Base-by-base conservation (phyloP, 2,888 invertebrate species). In the Clanis bilineata region DNA sequence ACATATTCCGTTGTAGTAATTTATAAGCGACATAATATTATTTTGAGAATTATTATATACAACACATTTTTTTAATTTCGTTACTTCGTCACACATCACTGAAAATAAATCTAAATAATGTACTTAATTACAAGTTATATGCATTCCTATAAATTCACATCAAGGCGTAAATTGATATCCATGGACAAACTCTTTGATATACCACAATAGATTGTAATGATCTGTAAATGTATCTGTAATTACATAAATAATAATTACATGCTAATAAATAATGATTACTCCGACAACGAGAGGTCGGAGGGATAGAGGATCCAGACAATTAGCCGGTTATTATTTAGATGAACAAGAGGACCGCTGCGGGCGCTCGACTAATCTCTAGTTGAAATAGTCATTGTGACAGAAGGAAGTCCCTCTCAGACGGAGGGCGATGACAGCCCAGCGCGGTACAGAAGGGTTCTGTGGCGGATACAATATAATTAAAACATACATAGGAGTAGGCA, bases 281-380 rank as follows among this genome's bases (percentile, higher is more conserved):
- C 51, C 51, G 51, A 32, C 25, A 23, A 32, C 10, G 51, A 9
- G 51, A 28, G 51, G 15, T 25, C 15, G 18, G 15, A 28, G 18
- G 18, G 32, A 15, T 28, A 28, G 45, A 6, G 23, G 45, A n/a
- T 22, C 28, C 28, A 32, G 18, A 57, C 57, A 57, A 57, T 57
- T 57, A 57, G 38, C 45, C 45, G 45, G 51, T 57, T 57, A 58
- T 51, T 58, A 58, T 58, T 51, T 58, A 47, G 47, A 51, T 58
- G 39, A 58, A 51, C 47, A 58, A 58, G 39, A 32, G 28, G 51
- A 41, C 39, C 23, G 21, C 21, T 21, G 21, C 12, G 25, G 39
- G 25, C 39, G n/a, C 38, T 22, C 57, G 45, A 15, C 58, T 58
- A 39, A 51, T 58, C 58, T 58, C 51, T 38, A 25, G 39, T 15